These are phyloP conservation scores for Hyperoodon ampullatus DNA, from an alignment of 2,113 vertebrate genomes.

Conservation along the genomic window DNA sequence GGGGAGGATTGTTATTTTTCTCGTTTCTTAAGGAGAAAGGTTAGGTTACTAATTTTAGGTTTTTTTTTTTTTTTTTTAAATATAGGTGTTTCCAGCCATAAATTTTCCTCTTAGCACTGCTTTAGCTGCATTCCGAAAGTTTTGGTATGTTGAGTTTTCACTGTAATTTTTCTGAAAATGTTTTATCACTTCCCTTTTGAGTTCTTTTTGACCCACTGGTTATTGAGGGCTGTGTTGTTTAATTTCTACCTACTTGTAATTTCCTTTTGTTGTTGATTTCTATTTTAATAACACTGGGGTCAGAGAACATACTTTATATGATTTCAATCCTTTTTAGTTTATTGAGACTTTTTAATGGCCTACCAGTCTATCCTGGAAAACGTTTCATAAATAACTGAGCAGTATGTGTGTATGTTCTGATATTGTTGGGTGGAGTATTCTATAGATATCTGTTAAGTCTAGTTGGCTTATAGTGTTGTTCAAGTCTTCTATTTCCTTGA, in stretches of 20 bases:
- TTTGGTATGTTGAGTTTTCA: not conserved
- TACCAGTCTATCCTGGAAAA: not conserved
- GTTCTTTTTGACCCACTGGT: not conserved
- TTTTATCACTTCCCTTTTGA: not conserved
- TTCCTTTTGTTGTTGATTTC: not conserved
- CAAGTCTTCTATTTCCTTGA: not conserved
- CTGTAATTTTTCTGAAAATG: conserved; percentile 19
- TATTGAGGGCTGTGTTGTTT: not conserved
- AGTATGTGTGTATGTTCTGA: not conserved
- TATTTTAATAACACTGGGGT: not conserved
- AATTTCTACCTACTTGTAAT: not conserved
- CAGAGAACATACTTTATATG: not conserved
- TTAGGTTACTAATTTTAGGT: not conserved
- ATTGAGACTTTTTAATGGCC: not conserved
- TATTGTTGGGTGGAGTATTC: not conserved
- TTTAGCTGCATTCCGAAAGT: not conserved
- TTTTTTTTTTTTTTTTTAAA: not conserved
- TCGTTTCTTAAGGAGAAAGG: not conserved
- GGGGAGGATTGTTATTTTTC: not conserved
- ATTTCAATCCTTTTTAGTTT: not conserved
- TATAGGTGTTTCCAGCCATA: not conserved
- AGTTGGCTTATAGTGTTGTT: not conserved
- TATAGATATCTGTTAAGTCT: not conserved
- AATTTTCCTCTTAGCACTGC: not conserved
- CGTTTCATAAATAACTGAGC: not conserved